Conservation (phyloP, 64 coral and sea anemone species). For the Porites australiensis region DNA sequence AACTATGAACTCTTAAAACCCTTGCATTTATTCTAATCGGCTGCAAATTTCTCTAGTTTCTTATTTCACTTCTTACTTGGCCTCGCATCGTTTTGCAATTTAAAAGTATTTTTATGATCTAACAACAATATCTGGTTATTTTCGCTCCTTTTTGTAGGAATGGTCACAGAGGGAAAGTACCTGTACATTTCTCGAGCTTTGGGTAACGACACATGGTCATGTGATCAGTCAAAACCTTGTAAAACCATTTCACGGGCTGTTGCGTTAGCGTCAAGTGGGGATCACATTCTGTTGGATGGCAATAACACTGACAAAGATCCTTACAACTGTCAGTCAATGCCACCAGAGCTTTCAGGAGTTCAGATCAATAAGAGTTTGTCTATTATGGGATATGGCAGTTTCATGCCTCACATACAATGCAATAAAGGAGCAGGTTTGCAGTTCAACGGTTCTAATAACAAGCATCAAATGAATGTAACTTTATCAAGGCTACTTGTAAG, state of each 20-base stretch:
- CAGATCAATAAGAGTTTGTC: constrained; percentile 63
- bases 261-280: background rate
- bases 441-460: constrained; percentile 23
- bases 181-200: constrained; percentile 36
- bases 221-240: constrained; percentile 65
- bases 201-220: constrained; percentile 54
- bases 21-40: too few species aligned
- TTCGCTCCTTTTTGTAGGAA: too few species aligned
- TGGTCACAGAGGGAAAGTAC: background rate
- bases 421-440: constrained; percentile 20
- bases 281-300: constrained; percentile 64
- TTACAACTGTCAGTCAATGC: constrained; percentile 51
- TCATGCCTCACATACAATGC: constrained; percentile 37
- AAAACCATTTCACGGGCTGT: constrained; percentile 65
- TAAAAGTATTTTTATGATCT: too few species aligned
- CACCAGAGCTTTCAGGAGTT: constrained; percentile 51
- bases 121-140: too few species aligned
- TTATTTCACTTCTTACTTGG: too few species aligned
- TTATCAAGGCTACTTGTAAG: constrained; percentile 3
- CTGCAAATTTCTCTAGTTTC: too few species aligned
- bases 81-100: too few species aligned
- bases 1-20: too few species aligned
- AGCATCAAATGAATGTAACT: background rate
- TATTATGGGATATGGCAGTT: constrained; percentile 49
- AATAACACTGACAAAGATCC: constrained; percentile 49